Percentiles rank a stretch among this genome's conserved stretches.
These are phyloP conservation scores for Eucidaris tribuloides DNA, from an alignment of 35 echinoderm and acorn worm species.

Conservation along the genomic window DNA sequence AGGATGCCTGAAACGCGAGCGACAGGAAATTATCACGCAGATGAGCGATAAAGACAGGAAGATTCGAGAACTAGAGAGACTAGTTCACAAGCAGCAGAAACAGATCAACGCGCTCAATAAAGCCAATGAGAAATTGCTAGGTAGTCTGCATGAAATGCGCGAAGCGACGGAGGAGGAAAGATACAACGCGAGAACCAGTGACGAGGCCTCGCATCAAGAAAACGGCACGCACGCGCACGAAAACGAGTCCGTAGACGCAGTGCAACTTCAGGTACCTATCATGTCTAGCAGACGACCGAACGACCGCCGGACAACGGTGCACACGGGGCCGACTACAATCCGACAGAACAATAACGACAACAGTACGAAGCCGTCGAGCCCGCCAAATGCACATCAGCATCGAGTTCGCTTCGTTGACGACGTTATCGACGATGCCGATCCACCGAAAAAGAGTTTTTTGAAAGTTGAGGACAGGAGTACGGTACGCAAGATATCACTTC, in stretches of 20 bases:
- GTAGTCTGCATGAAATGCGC: conserved; percentile 56
- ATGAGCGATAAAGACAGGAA: conserved; percentile 18
- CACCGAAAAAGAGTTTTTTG: neutral
- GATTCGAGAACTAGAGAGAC: conserved; percentile 57
- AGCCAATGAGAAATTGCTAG: conserved; percentile 66
- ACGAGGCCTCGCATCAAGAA: conserved; percentile 21
- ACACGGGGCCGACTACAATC: neutral
- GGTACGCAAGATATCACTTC: conserved; percentile 70
- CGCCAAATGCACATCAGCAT: conserved; percentile 17
- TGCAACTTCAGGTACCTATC: neutral
- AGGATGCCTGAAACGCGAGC: conserved; percentile 51
- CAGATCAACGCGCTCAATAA: conserved; percentile 81
- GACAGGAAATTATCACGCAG: conserved; percentile 22
- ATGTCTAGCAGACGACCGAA: conserved; percentile 23
- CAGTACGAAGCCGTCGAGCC: neutral
- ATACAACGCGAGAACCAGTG: neutral
- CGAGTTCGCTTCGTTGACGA: conserved; percentile 55
- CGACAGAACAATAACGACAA: conserved; percentile 18
- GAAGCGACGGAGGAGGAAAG: neutral
- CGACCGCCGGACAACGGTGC: neutral
- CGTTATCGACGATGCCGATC: conserved; percentile 26
- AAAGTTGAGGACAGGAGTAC: conserved; percentile 19
- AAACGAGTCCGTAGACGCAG: neutral
- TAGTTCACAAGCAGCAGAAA: conserved; percentile 54
- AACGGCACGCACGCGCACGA: conserved; percentile 9